phyloP scores from a whole-genome alignment of 2,797 vertebrate genomes.

The Falco rusticolus region DNA sequence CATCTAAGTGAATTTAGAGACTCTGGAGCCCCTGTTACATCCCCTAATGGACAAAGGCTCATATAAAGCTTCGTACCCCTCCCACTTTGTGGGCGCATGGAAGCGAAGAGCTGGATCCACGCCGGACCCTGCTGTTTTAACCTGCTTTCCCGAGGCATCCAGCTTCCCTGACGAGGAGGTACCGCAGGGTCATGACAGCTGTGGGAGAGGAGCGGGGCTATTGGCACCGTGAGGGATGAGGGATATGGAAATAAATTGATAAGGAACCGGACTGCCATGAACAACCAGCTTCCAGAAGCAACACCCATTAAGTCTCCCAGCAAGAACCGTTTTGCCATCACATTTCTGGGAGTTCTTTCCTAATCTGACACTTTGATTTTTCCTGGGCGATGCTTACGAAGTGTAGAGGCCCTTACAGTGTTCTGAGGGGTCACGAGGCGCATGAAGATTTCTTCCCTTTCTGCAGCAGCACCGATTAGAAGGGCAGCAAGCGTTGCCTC shows the following conservation, averaged over 20 bases:
- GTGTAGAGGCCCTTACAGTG: not conserved
- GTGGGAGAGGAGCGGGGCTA: not conserved
- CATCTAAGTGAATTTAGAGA: not conserved
- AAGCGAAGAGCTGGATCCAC: not conserved
- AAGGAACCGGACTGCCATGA: not conserved
- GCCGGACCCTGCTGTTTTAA: not conserved
- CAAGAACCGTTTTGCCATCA: not conserved
- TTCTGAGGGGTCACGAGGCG: not conserved
- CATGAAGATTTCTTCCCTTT: not conserved
- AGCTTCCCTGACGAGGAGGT: too few species aligned
- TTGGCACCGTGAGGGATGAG: not conserved
- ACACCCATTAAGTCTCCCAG: not conserved
- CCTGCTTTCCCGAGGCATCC: not conserved
- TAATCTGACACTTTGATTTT: not conserved
- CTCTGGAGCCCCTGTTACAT: rapidly evolving
- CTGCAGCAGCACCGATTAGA: not conserved
- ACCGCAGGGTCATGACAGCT: not conserved
- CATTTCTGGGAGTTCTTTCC: not conserved
- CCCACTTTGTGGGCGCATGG: rapidly evolving
- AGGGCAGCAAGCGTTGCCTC: not conserved
- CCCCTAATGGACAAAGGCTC: rapidly evolving
- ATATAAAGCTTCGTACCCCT: rapidly evolving
- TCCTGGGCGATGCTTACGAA: not conserved
- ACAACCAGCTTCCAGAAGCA: not conserved
- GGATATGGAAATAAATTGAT: not conserved